A percentile compares a stretch with the other conserved stretches of the same genome.
These are phyloP conservation scores for Zalophus californianus DNA, from an alignment of 2,797 vertebrate species.

Conservation along the genomic window DNA sequence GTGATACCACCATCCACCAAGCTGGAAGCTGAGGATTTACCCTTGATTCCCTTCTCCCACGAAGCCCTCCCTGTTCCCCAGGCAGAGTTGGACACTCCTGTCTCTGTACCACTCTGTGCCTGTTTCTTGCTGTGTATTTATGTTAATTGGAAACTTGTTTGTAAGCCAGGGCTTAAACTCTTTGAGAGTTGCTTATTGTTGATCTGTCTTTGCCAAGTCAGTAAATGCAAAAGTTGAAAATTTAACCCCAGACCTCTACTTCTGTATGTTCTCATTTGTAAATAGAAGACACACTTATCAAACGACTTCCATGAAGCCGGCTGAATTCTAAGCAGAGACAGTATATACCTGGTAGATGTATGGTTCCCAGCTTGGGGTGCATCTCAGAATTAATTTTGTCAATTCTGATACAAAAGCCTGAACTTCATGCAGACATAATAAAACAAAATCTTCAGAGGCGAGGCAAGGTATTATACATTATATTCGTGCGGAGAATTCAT, in stretches of 20 bases:
- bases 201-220: background rate
- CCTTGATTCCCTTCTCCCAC: background rate
- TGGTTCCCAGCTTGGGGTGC: background rate
- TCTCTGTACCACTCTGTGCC: background rate
- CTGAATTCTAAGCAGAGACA: background rate
- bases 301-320: constrained; percentile 6
- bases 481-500: background rate
- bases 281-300: background rate
- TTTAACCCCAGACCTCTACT: constrained; percentile 3
- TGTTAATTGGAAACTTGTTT: background rate
- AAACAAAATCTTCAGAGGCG: constrained; percentile 23
- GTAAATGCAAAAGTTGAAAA: constrained; percentile 5
- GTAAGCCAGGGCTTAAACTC: background rate
- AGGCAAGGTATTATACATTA: background rate
- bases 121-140: constrained; percentile 31
- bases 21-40: background rate
- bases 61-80: background rate
- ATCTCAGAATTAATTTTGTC: constrained; percentile 12
- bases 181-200: constrained; percentile 47
- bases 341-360: background rate
- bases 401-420: background rate
- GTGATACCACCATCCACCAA: background rate
- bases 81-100: background rate
- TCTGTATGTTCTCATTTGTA: background rate
- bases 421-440: background rate